These are phyloP conservation scores for Drosophila simulans DNA, from an alignment of 1,140 invertebrate genomes.

Conservation along the genomic window DNA sequence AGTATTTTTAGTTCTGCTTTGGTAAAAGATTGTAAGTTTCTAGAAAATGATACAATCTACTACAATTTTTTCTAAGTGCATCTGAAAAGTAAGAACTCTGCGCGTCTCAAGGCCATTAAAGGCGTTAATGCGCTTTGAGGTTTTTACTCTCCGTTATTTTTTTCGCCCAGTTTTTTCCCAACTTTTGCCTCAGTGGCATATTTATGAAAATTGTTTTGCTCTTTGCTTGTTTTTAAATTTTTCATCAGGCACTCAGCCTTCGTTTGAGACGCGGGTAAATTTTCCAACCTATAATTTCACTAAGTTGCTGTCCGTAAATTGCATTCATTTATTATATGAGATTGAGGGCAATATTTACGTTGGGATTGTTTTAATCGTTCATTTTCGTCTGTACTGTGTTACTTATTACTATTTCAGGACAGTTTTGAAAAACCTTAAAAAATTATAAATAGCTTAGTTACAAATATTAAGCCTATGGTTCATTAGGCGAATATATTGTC, in stretches of 20 bases:
- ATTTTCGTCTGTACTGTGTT: constrained; percentile 9
- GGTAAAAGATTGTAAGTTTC: too few relatives aligned
- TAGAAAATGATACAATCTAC: too few relatives aligned
- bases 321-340: constrained; percentile 53
- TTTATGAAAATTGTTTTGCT: constrained; percentile 77
- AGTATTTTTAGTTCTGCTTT: too few relatives aligned
- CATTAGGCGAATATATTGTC: not conserved
- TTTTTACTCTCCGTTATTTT: constrained; percentile 34
- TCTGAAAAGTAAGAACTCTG: constrained; percentile 19
- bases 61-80: constrained; percentile 10
- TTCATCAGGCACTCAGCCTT: constrained; percentile 63
- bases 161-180: constrained; percentile 21
- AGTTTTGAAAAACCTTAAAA: not conserved
- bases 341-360: constrained; percentile 30
- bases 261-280: constrained; percentile 17
- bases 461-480: not conserved
- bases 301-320: constrained; percentile 52
- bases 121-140: constrained; percentile 56
- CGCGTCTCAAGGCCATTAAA: constrained; percentile 57
- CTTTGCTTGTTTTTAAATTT: constrained; percentile 63
- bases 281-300: constrained; percentile 47
- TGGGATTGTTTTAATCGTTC: constrained; percentile 37
- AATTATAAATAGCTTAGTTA: not conserved
- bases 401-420: not conserved
- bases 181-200: constrained; percentile 54